Evolutionary conservation across 2,888 invertebrate species (phyloP).

Genomic region (Tolmerus cingulatus): DNA sequence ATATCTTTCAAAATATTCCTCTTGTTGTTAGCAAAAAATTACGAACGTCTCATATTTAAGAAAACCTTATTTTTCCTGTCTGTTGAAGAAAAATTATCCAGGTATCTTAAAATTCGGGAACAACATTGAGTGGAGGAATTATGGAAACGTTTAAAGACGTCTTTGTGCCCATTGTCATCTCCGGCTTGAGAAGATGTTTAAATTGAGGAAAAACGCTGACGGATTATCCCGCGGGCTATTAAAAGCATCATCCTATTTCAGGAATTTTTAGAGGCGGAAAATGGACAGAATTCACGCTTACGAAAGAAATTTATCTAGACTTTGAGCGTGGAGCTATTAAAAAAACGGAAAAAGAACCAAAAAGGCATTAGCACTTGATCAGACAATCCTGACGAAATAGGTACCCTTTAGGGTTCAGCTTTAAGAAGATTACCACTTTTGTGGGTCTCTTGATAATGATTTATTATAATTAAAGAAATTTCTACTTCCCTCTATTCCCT

Average conservation of each 20-base stretch:
- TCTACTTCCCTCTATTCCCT: neutral
- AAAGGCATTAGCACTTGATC: neutral
- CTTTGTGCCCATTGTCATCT: neutral
- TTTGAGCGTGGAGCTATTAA: neutral
- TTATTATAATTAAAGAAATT: slow-evolving; percentile 12
- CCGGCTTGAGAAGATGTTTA: neutral
- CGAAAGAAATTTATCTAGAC: neutral
- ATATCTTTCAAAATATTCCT: neutral
- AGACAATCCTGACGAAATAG: neutral
- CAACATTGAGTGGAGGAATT: neutral
- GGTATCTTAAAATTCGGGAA: neutral
- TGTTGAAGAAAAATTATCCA: neutral
- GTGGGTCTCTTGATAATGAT: slow-evolving; percentile 12
- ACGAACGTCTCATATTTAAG: neutral
- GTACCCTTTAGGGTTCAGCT: neutral
- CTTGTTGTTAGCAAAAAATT: neutral
- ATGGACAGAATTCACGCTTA: neutral
- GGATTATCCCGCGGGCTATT: neutral
- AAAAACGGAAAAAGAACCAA: neutral
- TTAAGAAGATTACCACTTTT: slow-evolving; percentile 17
- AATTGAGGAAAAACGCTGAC: neutral
- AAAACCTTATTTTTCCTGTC: neutral
- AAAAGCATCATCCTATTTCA: neutral
- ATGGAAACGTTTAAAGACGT: neutral
- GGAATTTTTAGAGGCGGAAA: neutral